These are phyloP conservation scores for Cryptocheilus praepositus DNA, from an alignment of 2,888 invertebrate genomes.

Conservation along the genomic window DNA sequence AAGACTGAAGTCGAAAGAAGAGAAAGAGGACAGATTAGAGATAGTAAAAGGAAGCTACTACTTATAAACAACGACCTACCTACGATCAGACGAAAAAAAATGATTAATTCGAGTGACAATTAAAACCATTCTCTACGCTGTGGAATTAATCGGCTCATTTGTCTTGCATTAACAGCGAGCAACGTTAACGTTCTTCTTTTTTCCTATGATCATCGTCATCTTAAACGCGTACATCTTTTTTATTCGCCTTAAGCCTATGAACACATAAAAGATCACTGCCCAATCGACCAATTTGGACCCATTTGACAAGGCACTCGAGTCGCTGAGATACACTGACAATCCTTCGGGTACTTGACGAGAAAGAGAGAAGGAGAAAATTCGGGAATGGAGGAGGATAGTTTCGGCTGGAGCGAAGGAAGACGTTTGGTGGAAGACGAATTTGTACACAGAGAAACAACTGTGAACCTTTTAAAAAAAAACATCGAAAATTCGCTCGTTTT, in stretches of 20 bases:
- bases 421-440: conserved; percentile 1
- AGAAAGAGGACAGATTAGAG: conserved; percentile 20
- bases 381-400: too few relatives aligned
- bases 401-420: too few relatives aligned
- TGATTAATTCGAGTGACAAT: conserved; percentile 51
- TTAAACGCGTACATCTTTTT: conserved; percentile 52
- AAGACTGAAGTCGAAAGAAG: too few relatives aligned
- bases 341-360: too few relatives aligned
- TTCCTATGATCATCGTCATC: conserved; percentile 35
- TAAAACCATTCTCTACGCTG: conserved; percentile 48
- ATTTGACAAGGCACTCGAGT: conserved; percentile 70
- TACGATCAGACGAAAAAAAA: conserved; percentile 45
- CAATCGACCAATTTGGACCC: conserved; percentile 73
- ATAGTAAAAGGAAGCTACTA: conserved; percentile 50
- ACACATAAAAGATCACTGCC: conserved; percentile 75
- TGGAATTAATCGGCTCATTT: conserved; percentile 41
- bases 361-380: too few relatives aligned
- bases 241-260: conserved; percentile 72
- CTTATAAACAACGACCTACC: conserved; percentile 58
- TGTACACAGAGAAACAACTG: background rate
- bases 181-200: conserved; percentile 36
- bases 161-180: conserved; percentile 57
- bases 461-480: too few relatives aligned
- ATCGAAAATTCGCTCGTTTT: too few relatives aligned
- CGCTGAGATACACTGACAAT: conserved; percentile 47